Conservation (phyloP, 2,888 invertebrate genomes). For the Lobophora halterata region DNA sequence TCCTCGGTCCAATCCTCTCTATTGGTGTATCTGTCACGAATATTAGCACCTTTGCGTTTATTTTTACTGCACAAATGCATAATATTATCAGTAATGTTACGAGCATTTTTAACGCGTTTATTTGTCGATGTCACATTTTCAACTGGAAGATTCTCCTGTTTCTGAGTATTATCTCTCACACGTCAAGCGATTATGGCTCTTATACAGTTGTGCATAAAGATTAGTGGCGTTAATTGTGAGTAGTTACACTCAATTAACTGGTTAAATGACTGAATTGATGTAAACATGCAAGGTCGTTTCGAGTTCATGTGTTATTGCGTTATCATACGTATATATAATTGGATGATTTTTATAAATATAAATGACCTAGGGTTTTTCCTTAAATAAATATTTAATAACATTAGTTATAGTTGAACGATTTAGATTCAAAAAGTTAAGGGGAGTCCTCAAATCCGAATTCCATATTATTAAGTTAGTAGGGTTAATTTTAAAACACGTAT, state of each 20-base stretch:
- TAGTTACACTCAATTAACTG: conserved; percentile 37
- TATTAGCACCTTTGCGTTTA: conserved; percentile 48
- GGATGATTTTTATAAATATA: too few species aligned
- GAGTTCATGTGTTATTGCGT: conserved; percentile 24
- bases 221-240: conserved; percentile 25
- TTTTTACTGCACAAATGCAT: conserved; percentile 36
- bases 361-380: too few species aligned
- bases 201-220: conserved; percentile 29
- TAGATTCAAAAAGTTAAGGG: too few species aligned
- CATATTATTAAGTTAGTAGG: too few species aligned
- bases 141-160: conserved; percentile 45
- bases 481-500: too few species aligned
- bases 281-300: conserved; percentile 50
- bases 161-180: conserved; percentile 39
- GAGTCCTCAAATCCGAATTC: too few species aligned
- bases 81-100: conserved; percentile 35
- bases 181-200: conserved; percentile 35
- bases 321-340: too few species aligned
- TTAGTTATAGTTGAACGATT: too few species aligned
- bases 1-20: conserved; percentile 54
- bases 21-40: conserved; percentile 56
- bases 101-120: conserved; percentile 40
- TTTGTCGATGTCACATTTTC: conserved; percentile 35
- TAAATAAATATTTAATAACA: too few species aligned
- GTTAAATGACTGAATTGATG: conserved; percentile 51